Conservation (phyloP, 2,797 vertebrate genomes). For the Eleutherodactylus coqui region DNA sequence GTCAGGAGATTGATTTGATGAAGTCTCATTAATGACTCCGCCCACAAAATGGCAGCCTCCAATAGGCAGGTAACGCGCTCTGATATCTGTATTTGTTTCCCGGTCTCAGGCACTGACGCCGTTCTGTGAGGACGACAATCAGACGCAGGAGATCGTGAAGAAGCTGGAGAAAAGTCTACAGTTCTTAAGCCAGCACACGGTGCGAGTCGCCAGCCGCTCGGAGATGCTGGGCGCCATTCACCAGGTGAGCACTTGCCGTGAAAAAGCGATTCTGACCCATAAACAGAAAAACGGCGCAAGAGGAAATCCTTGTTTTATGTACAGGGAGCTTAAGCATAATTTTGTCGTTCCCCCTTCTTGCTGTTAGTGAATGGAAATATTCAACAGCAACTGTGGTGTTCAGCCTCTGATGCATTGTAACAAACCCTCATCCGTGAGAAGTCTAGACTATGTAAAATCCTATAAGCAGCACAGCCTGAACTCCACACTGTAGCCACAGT, state of each 20-base stretch:
- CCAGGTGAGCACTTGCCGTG: conserved; percentile 78
- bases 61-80: too few relatives aligned
- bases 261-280: too few relatives aligned
- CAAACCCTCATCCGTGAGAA: background rate
- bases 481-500: too few relatives aligned
- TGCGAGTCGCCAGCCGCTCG: conserved; percentile 89
- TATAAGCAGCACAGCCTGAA: too few relatives aligned
- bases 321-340: too few relatives aligned
- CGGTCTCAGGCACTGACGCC: conserved; percentile 82
- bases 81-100: background rate
- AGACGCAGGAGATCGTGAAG: conserved; percentile 90
- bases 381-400: background rate
- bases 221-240: conserved; percentile 97
- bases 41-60: too few relatives aligned
- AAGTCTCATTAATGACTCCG: too few relatives aligned
- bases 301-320: too few relatives aligned
- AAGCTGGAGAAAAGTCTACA: conserved; percentile 90
- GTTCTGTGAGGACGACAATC: conserved; percentile 90
- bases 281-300: background rate
- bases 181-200: conserved; percentile 87
- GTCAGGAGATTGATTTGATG: background rate
- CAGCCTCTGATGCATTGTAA: background rate
- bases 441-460: too few relatives aligned
- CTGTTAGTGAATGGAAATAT: background rate
- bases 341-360: too few relatives aligned